Evolutionary conservation across 2,797 vertebrate genomes (phyloP), one percentile per base, ranked within the genome.

Genomic region (Scolopax rusticola): DNA sequence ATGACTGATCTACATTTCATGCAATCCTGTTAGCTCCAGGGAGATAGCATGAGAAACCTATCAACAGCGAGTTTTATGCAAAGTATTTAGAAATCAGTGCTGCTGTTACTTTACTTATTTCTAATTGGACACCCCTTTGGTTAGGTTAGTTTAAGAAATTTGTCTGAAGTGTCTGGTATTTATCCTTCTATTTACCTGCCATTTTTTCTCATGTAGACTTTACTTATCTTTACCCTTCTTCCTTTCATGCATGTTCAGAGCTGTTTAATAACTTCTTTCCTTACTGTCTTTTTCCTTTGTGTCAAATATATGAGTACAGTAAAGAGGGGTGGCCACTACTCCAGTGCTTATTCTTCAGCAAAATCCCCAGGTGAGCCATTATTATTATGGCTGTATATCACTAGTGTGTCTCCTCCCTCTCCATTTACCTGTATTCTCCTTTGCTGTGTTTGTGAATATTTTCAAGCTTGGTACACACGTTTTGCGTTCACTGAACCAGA

Each of bases 281-380:
- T 98, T 97, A 77, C 97, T 98, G 97, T 98, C 97, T 98, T 96
- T 97, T 93, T 96, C 96, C 96, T 95, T 86, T 97, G 97, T 98
- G 68, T 96, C 86, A 89, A 96, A 92, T 95, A 92, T 91, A 93
- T 97, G 92, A 98, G 97, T 97, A 94, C 98, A 99, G 99, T 98
- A 92, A 99, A 98, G 98, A 98, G 98, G 98, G 96, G 98, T 88
- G 98, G 98, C 95, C 98, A 98, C 96, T 98, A 97, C 98, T 99
- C 98, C 97, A 98, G 98, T 98, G 98, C 98, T 96, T 98, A 98
- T 94, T 98, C 99, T 97, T 98, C 99, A 87, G 95, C 99, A 98
- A 99, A 98, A 97, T 99, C 99, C 96, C 99, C 99, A 99, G 99
- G 99, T 99, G 98, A 99, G 99, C 97, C 98, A 97, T 96, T 97